Conservation (phyloP, 2,888 invertebrate genomes). For the Sycophila texana region DNA sequence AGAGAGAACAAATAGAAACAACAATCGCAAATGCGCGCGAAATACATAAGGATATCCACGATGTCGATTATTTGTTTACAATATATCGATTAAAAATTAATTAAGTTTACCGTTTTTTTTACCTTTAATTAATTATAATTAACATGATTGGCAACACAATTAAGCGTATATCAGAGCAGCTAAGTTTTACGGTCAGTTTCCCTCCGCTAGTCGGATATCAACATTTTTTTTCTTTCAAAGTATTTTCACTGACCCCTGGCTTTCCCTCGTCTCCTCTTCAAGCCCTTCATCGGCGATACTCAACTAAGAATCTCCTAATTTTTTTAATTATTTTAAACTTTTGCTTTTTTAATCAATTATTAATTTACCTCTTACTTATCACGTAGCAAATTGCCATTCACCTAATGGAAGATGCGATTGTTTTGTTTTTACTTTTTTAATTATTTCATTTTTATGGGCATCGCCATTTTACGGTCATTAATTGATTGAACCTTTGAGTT, state of each 20-base stretch:
- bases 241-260: background rate
- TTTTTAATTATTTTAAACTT: conserved; percentile 44
- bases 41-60: conserved; percentile 57
- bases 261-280: conserved; percentile 33
- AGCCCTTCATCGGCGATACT: conserved; percentile 25
- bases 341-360: conserved; percentile 45
- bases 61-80: conserved; percentile 50
- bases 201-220: conserved; percentile 41
- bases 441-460: conserved; percentile 23
- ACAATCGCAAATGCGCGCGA: conserved; percentile 58
- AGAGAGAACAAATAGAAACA: conserved; percentile 58
- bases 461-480: conserved; percentile 9
- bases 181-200: conserved; percentile 63
- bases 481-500: conserved; percentile 33
- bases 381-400: conserved; percentile 52
- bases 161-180: conserved; percentile 72
- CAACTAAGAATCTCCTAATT: conserved; percentile 29
- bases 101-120: conserved; percentile 59
- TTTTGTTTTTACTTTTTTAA: conserved; percentile 42
- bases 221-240: background rate
- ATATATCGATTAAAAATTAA: conserved; percentile 59
- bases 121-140: conserved; percentile 64
- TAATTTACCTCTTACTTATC: conserved; percentile 41
- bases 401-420: conserved; percentile 60
- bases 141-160: conserved; percentile 73